These are phyloP conservation scores for Motacilla alba DNA, from an alignment of 2,113 vertebrate genomes.

Conservation along the genomic window DNA sequence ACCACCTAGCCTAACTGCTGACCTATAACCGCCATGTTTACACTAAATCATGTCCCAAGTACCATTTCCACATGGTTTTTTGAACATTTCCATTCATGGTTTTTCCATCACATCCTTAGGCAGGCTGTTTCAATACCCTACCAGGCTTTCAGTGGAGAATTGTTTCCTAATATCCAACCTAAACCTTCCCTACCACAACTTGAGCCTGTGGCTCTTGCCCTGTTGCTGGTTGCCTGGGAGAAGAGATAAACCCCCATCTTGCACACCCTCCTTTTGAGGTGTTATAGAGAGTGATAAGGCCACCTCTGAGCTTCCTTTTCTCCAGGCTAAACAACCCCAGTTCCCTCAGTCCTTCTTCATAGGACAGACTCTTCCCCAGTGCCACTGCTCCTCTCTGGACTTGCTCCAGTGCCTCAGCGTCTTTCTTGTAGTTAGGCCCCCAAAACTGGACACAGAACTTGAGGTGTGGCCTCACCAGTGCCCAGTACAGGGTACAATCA, in stretches of 20 bases:
- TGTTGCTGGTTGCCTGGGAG: too few species aligned
- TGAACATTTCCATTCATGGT: neutral
- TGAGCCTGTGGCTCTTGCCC: neutral
- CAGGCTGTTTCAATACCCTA: neutral
- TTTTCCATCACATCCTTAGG: neutral
- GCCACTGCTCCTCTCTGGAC: neutral
- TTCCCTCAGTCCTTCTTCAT: neutral
- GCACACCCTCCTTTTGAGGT: neutral
- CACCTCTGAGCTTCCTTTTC: neutral
- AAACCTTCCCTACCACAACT: neutral
- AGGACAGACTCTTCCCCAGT: neutral
- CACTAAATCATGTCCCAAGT: neutral
- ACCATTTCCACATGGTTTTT: neutral
- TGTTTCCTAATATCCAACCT: neutral
- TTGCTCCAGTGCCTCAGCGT: accelerated
- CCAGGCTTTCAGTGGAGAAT: neutral
- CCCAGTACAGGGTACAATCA: accelerated
- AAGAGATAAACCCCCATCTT: accelerated
- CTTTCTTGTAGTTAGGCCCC: too few species aligned
- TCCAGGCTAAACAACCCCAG: neutral
- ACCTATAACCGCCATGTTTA: neutral
- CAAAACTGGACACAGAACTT: accelerated
- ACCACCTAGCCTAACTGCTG: neutral
- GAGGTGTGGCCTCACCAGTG: neutral
- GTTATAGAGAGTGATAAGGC: neutral